Evolutionary conservation across 2,113 vertebrate genomes (phyloP), one percentile per base, ranked within the genome.

Genomic region (Mustela lutreola): DNA sequence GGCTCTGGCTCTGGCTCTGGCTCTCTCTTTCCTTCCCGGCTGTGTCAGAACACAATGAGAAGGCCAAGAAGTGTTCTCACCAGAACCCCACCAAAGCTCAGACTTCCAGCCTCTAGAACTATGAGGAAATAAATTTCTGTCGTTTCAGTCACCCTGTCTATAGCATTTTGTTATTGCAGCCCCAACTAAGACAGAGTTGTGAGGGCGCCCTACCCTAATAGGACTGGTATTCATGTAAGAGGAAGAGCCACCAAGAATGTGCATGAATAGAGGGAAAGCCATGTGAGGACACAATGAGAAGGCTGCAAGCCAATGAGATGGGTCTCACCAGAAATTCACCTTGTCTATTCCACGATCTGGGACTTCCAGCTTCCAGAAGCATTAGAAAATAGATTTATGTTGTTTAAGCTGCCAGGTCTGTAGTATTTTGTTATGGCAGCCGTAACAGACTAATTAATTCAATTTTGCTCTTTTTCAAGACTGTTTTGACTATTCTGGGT

Each of bases 401-500:
- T 89, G 26, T 75, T 56, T 83, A 89, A 89, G 70, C 26, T 15
- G 48, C 26, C 11, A 26, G 81, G 36, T 65, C 56, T 39, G 7
- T 42, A 28, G 42, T 24, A 65, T 83, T 75, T 89, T 75, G 45
- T 82, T 31, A 63, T 42, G 56, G 56, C 42, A 75, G 53, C 56
- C 63, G 63, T 94, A 81, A 94, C 9, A 94, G 42, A 89, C 33
- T 87, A 87, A 94, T 14, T 87, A 87, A 94, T 10, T 33, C 42
- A 83, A 28, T 28, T 89, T 63, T 75, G 22, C 83, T 83, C 45
- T 82, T 42, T 82, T 75, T 63, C n/a, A 56, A 65, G 58, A 89
- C 19, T 11, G 48, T 75, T 83, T 95, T 83, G 63, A 79, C 45
- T 89, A 53, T 63, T 63, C 42, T 75, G n/a, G 56, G 80, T 53